Conservation (phyloP, 2,797 vertebrate species). For the Clarias platycephalus region DNA sequence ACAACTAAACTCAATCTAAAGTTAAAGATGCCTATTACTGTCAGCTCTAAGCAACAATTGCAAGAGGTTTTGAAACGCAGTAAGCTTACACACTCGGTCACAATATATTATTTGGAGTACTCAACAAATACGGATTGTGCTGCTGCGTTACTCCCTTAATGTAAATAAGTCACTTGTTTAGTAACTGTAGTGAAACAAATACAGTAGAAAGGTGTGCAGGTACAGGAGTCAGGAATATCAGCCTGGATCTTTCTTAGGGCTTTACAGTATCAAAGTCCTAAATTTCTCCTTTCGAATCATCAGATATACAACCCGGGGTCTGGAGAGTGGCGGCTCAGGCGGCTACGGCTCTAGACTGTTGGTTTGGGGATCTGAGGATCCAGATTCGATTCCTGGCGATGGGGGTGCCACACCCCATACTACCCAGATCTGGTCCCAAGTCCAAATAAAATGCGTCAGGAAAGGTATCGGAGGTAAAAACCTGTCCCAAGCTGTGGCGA, state of each 20-base stretch:
- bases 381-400: no score
- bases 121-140: neutral
- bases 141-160: neutral
- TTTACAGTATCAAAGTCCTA: neutral
- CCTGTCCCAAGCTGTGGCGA: no score
- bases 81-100: neutral
- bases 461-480: no score
- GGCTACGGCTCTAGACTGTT: no score
- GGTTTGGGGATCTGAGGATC: no score
- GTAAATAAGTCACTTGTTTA: neutral
- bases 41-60: neutral
- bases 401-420: no score
- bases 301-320: no score
- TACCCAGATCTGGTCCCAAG: no score
- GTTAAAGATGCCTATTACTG: neutral
- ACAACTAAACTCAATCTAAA: neutral
- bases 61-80: neutral
- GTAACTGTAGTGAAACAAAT: neutral
- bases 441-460: no score
- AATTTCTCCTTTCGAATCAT: neutral
- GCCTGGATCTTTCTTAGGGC: neutral
- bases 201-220: neutral
- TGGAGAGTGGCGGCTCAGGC: no score
- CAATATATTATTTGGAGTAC: neutral
- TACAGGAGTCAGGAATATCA: neutral